phyloP scores from a whole-genome alignment of 1,140 invertebrate genomes.

The Charaxes varanes region DNA sequence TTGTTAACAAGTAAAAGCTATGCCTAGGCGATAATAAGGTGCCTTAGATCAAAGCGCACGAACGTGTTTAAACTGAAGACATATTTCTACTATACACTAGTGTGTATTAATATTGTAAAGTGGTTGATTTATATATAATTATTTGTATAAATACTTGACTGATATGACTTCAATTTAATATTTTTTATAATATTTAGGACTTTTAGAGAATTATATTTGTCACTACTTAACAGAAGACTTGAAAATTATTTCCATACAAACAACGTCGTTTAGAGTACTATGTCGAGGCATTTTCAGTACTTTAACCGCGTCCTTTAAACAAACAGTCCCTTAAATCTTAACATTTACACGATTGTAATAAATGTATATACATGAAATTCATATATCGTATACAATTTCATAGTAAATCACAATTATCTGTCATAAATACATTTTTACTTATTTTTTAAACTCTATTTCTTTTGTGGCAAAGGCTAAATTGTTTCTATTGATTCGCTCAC shows the following conservation, averaged over 20 bases:
- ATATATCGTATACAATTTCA: conserved; percentile 26
- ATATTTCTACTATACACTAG: conserved; percentile 26
- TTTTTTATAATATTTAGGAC: no score
- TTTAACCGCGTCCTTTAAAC: no score
- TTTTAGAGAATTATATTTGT: no score
- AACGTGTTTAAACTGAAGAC: conserved; percentile 23
- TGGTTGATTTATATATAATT: conserved; percentile 1
- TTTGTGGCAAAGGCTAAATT: conserved; percentile 12
- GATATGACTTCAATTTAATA: no score
- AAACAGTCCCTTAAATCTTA: no score
- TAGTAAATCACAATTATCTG: conserved; percentile 29
- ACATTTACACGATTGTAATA: no score
- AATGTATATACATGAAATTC: conserved; percentile 29
- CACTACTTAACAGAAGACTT: no score
- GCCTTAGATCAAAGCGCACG: conserved; percentile 21
- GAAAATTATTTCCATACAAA: no score
- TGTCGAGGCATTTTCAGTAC: no score
- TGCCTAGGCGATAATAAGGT: conserved; percentile 26
- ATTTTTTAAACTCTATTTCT: conserved; percentile 13
- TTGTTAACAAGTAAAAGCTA: conserved; percentile 29
- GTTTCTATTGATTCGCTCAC: conserved; percentile 11
- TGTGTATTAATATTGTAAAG: conserved; percentile 19
- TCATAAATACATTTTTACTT: conserved; percentile 10
- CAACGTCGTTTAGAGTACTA: no score
- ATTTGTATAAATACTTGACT: no score